Evolutionary conservation across 2,888 invertebrate species (phyloP), one percentile per base, ranked within the genome.

Genomic region (Drosophila leonis): DNA sequence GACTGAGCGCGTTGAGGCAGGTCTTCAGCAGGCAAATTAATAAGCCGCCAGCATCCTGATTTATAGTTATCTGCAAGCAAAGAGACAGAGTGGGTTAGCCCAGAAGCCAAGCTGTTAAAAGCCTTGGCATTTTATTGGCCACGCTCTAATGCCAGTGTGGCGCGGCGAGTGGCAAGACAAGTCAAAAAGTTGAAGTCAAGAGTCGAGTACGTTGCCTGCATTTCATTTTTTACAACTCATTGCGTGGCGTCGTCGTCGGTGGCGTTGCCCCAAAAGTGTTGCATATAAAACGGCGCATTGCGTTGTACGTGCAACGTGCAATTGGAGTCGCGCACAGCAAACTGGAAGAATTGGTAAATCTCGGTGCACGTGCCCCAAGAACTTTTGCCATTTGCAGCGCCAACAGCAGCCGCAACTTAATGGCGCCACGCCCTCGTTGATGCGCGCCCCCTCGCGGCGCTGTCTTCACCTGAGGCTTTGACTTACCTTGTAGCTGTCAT

Each of bases 401-500:
- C 52, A 62, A 31, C 52, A 29, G 46, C 39, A 57, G 64, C 67
- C 71, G 69, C 78, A 78, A 72, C 85, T 90, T 85, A 82, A 85
- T 80, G 78, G 78, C 71, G 65, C 65, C 67, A 63, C 41, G 42
- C 42, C 33, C 39, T 33, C 48, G 27, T 4, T n/a, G 1, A 13
- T 15, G 35, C 24, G 9, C 10, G 31, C 44, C 54, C 9, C 54
- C 37, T 10, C 10, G 18, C 29, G 9, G 29, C 27, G 69, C 70
- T 63, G 75, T 63, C 60, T 46, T 71, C 64, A 67, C 77, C 80
- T 62, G 77, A 59, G 77, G 66, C 67, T 68, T 72, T 80, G 86
- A 78, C 90, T 91, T 92, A 97, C 97, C 95, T 97, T 97, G 93
- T 98, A 97, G 94, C 97, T 98, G 33, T 96, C 95, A 93, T 97